Base-by-base conservation (phyloP, 23 tunicate genomes). In the Oikopleura dioica region DNA sequence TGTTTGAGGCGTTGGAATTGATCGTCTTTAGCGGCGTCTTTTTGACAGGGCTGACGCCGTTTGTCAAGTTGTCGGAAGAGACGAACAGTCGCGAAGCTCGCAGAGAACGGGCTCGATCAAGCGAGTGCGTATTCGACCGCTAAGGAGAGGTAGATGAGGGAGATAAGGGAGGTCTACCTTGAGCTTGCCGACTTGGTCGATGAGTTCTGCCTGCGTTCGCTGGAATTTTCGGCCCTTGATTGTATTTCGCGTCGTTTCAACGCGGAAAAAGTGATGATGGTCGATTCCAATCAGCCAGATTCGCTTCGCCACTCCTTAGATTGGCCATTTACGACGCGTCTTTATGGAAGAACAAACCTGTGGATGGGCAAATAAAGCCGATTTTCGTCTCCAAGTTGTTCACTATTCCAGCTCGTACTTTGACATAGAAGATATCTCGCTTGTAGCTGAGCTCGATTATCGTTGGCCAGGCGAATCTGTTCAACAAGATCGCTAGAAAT, bases 401-500 rank as follows among this genome's bases (percentile, higher is more conserved):
- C 55, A 44, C 55, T 9, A 9, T 44, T 9, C 55, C 50, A 0
- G 86, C 86, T 44, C 96, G 76, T 1, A 84, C 75, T 33, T 84
- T 84, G 50, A 89, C 75, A 75, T 63, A 84, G 78, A 83, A 89
- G 59, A 81, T 84, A 82, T 79, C 82, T 69, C 89, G 75, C 1
- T 79, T 44, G 51, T 89, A 89, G 1, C 83, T 81, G 23, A 91
- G 86, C 81, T 91, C 85, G 23, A 91, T 59, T 35, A 91, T 76
- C 0, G 82, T 80, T 2, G 87, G 87, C 97, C 97, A 91, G 1
- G 92, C 87, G 72, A 85, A 85, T 30, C 87, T 76, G 35, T 86
- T 83, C 51, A 83, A 81, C 35, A 36, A 79, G 1, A 82, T 75
- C 34, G 82, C 55, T 44, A 44, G 21, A 44, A 44, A 44, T 9